Conservation (phyloP, 2,113 vertebrate species). For the Pseudorhombus dupliciocellatus region DNA sequence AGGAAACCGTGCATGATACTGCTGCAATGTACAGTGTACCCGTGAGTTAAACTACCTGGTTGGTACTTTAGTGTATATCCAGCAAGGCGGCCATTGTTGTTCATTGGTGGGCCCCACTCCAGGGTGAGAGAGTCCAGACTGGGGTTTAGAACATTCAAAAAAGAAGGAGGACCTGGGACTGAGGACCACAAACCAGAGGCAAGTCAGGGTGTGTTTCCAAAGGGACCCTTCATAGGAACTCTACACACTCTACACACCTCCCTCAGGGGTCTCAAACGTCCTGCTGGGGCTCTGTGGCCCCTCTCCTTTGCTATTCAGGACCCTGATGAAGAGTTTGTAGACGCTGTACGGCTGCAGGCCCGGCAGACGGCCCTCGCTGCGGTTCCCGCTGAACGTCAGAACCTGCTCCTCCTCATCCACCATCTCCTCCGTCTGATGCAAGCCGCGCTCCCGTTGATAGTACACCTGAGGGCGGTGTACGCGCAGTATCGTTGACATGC, state of each 20-base stretch:
- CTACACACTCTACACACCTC: too few relatives aligned
- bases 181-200: conserved; percentile 21
- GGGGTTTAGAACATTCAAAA: conserved; percentile 84
- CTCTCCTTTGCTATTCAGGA: conserved; percentile 92
- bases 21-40: neutral
- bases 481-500: neutral
- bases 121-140: conserved; percentile 89
- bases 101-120: conserved; percentile 89
- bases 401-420: conserved; percentile 84
- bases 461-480: conserved; percentile 81
- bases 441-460: conserved; percentile 86
- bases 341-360: conserved; percentile 90
- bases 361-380: conserved; percentile 87
- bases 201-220: conserved; percentile 1
- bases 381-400: conserved; percentile 88
- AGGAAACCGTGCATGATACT: too few relatives aligned
- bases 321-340: conserved; percentile 88
- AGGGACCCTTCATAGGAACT: too few relatives aligned
- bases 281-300: conserved; percentile 87
- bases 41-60: conserved; percentile 82
- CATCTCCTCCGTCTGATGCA: conserved; percentile 78
- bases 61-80: conserved; percentile 92
- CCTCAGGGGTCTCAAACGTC: conserved; percentile 90
- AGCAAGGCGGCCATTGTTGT: conserved; percentile 88
- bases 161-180: conserved; percentile 91